Evolutionary conservation across 35 echinoderm and acorn worm genomes (phyloP).

Genomic region (Eucidaris tribuloides): DNA sequence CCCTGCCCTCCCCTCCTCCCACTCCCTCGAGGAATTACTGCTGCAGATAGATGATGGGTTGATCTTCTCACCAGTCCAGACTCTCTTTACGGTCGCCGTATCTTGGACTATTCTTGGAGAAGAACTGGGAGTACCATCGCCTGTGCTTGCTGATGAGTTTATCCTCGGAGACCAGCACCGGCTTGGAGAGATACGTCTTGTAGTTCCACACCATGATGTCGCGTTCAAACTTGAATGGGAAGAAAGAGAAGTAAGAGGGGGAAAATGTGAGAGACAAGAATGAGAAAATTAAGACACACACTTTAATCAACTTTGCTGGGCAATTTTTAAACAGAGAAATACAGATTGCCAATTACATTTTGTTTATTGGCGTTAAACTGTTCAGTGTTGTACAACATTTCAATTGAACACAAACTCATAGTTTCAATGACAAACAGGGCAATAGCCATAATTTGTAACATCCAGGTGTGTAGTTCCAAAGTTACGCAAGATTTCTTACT

Average conservation of each 20-base stretch:
- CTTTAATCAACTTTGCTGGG: not conserved
- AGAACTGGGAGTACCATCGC: slow-evolving; percentile 97
- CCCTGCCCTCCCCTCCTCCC: too few relatives aligned
- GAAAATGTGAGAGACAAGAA: too few relatives aligned
- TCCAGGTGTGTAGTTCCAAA: too few relatives aligned
- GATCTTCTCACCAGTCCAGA: slow-evolving; percentile 88
- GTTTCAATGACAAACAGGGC: too few relatives aligned
- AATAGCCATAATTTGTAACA: too few relatives aligned
- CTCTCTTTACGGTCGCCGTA: slow-evolving; percentile 45
- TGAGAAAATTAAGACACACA: not conserved
- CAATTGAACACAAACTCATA: too few relatives aligned
- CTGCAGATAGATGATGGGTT: too few relatives aligned
- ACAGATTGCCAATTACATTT: too few relatives aligned
- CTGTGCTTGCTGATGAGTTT: slow-evolving; percentile 75
- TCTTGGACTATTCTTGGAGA: slow-evolving; percentile 87
- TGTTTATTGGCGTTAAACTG: too few relatives aligned
- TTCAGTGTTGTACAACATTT: too few relatives aligned
- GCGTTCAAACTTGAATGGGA: slow-evolving; percentile 73
- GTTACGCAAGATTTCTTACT: too few relatives aligned
- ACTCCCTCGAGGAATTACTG: too few relatives aligned
- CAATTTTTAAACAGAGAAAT: not conserved
- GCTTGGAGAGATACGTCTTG: slow-evolving; percentile 83
- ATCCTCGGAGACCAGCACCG: slow-evolving; percentile 85
- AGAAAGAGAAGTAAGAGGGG: not conserved
- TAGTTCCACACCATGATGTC: slow-evolving; percentile 99